Base-by-base conservation (phyloP, 2,113 vertebrate species). In the Melospiza georgiana region DNA sequence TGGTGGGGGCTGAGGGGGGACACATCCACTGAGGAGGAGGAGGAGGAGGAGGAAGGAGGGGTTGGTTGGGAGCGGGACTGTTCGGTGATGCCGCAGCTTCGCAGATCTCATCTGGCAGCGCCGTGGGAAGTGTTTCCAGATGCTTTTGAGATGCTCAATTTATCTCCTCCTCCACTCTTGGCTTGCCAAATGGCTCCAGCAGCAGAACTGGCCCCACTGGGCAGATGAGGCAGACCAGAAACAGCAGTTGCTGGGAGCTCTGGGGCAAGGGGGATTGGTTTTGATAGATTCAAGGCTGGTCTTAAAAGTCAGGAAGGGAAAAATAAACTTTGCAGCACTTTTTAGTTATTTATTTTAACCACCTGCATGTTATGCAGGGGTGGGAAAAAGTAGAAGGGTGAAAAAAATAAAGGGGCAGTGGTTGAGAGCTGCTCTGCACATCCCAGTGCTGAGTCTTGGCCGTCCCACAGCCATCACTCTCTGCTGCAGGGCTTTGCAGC, bases 361-460 rank as follows among this genome's bases (percentile, higher is more conserved):
- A 78, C 22, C 71, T 91, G 51, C 68, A 46, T 44, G 43, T 63
- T 54, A 43, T 41, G 20, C 12, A 55, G 54, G 35, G 16, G 43
- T 76, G 79, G 59, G 92, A 89, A 94, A 62, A 3, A 41, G 58
- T 3, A 85, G 37, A 68, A 66, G 77, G 17, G 15, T 54, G 31
- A 33, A 55, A 76, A 78, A 83, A 75, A 28, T 7, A 33, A 72
- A 41, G 20, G 28, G 44, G 33, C 1, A 10, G 41, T 49, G 30
- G 14, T 37, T n/a, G 74, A 66, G 58, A 67, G 11, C 43, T 78
- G 5, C 39, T 46, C 62, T n/a, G 22, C 35, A 39, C 37, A 19
- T 23, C 49, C 35, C 12, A 0, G 22, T 0, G 3, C 35, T 46
- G 65, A 1, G 1, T 46, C 51, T 55, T 0, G 0, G 39, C 65